These are phyloP conservation scores for Ptychoptera contaminata DNA, from an alignment of 2,888 invertebrate genomes.

Conservation along the genomic window DNA sequence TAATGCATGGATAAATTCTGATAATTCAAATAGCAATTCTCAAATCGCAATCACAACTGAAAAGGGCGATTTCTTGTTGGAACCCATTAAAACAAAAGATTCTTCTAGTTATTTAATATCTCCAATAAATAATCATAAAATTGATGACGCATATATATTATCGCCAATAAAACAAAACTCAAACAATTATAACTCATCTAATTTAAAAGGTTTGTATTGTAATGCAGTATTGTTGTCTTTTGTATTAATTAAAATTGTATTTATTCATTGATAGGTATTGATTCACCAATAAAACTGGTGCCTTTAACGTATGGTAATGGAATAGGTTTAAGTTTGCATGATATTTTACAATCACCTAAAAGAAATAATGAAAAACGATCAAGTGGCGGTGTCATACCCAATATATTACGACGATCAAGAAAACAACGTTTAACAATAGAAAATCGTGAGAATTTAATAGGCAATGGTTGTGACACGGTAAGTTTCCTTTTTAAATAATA, in stretches of 20 bases:
- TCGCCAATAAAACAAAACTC: background rate
- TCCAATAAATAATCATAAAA: slow-evolving; percentile 6
- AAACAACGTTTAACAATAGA: background rate
- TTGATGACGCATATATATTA: background rate
- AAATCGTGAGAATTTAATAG: no score
- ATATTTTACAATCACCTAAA: slow-evolving; percentile 1
- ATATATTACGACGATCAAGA: slow-evolving; percentile 4
- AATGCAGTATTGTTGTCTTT: background rate
- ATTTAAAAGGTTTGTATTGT: no score
- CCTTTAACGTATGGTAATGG: slow-evolving; percentile 1
- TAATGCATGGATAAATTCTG: slow-evolving; percentile 6
- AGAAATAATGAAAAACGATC: background rate
- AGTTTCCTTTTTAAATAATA: no score
- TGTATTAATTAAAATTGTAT: background rate
- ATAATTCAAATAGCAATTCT: slow-evolving; percentile 5
- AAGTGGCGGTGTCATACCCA: slow-evolving; percentile 3
- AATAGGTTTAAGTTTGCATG: slow-evolving; percentile 2
- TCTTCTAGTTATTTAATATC: slow-evolving; percentile 4
- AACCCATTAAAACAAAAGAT: slow-evolving; percentile 5
- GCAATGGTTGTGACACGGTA: no score
- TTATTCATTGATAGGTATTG: no score
- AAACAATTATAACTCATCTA: background rate
- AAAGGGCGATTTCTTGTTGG: slow-evolving; percentile 9
- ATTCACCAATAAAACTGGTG: background rate
- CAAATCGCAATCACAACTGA: slow-evolving; percentile 10